Evolutionary conservation across 2,888 invertebrate genomes (phyloP), one percentile per base, ranked within the genome.

Genomic region (Arenicola marina): DNA sequence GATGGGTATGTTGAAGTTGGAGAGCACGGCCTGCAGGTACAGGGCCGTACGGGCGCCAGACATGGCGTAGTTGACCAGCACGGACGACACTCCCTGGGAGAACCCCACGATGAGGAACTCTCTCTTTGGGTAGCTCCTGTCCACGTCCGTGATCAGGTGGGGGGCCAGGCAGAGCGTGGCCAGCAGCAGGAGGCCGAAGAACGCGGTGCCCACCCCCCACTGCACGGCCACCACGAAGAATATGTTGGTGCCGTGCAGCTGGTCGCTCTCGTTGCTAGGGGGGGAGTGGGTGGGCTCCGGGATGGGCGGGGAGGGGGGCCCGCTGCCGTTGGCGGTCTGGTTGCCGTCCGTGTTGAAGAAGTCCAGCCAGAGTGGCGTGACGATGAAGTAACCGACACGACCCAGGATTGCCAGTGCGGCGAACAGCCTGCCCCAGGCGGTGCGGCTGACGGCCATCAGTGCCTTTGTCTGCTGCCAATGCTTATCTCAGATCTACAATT

Each of bases 41-140:
- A 75, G 75, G 4, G 76, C 73, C 46, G 76, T 76, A 31, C 76
- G 61, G 29, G 68, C 66, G n/a, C 76, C 76, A 56, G 72, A 71
- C 7, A 73, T 64, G n/a, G 75, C 68, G 63, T 70, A 75, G 48
- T 73, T 72, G 48, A 73, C 63, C 59, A 71, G 68, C 18, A 75
- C 54, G 1, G 70, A 66, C 0, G 76, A 71, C 21, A 76, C 33
- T 1, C 73, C 70, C 55, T 73, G 72, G 29, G 71, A 59, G n/a
- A 70, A 51, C 26, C 76, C 76, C 51, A 73, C 72, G 28, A 69
- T 51, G 3, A 72, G 61, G 68, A 74, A 72, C 51, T 71, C 51
- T 38, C 38, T 32, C 58, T 73, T 74, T 11, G 70, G 67, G 59
- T 69, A 74, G 1, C 51, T 62, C 32, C 59, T 64, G 18, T 73